These are phyloP conservation scores for Xerus inauris DNA, from an alignment of 2,113 vertebrate species.

Conservation along the genomic window DNA sequence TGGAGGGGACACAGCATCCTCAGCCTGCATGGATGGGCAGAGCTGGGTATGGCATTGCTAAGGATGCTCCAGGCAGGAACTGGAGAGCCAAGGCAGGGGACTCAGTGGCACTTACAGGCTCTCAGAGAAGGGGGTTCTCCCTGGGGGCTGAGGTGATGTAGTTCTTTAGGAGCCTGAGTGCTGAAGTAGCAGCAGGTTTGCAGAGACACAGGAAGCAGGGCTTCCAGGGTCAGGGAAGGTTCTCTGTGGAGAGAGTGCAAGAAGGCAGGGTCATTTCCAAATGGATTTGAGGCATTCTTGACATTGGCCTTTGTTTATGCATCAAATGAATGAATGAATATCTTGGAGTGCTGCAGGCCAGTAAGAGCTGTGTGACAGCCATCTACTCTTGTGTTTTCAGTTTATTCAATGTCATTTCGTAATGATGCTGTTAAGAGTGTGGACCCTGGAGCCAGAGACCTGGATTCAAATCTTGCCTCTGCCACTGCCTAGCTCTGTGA, in stretches of 20 bases:
- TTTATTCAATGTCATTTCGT: neutral
- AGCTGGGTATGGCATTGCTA: neutral
- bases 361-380: neutral
- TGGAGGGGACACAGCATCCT: neutral
- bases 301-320: neutral
- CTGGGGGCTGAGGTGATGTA: neutral
- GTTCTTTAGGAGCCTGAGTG: neutral
- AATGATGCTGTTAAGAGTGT: neutral
- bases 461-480: neutral
- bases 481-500: neutral
- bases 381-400: neutral
- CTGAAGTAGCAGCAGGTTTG: neutral
- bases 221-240: neutral
- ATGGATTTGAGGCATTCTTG: neutral
- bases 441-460: neutral
- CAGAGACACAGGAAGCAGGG: neutral
- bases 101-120: neutral
- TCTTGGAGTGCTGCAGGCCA: neutral
- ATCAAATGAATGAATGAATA: neutral
- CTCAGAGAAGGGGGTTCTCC: neutral
- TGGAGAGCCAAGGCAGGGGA: neutral
- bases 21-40: neutral
- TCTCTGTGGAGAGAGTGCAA: neutral
- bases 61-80: neutral
- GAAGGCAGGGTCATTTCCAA: slow-evolving; percentile 21